A percentile compares a stretch with the other conserved stretches of the same genome.
Evolutionary conservation across 1,140 invertebrate genomes (phyloP).

Genomic region (Oryzaephilus surinamensis): DNA sequence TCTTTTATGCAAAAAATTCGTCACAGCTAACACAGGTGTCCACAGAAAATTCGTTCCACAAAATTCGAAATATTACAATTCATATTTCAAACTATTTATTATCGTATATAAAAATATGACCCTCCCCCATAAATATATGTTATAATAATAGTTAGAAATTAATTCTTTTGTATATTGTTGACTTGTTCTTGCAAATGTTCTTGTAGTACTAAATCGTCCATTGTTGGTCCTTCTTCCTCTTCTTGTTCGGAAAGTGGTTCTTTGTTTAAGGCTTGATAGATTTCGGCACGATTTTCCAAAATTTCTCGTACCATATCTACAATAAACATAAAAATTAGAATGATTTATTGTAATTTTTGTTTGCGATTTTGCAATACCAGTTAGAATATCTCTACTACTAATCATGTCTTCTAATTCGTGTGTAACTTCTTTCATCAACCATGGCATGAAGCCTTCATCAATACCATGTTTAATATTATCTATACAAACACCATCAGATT

Average conservation of each 20-base stretch:
- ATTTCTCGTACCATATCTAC: slow-evolving; percentile 64
- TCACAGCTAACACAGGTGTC: slow-evolving; percentile 9
- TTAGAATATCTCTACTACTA: slow-evolving; percentile 64
- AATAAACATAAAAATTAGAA: background rate
- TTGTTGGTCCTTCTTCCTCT: slow-evolving; percentile 25
- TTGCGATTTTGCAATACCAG: slow-evolving; percentile 42
- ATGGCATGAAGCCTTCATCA: slow-evolving; percentile 77
- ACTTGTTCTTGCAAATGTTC: background rate
- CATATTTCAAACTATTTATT: too few relatives aligned
- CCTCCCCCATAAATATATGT: too few relatives aligned
- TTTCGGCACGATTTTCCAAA: slow-evolving; percentile 55
- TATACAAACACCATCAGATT: slow-evolving; percentile 62
- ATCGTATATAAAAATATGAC: too few relatives aligned
- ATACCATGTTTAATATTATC: slow-evolving; percentile 63
- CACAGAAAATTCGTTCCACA: too few relatives aligned
- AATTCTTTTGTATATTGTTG: background rate
- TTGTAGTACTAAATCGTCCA: slow-evolving; percentile 30
- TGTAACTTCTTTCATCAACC: slow-evolving; percentile 73
- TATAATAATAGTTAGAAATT: too few relatives aligned
- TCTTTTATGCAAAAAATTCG: slow-evolving; percentile 5
- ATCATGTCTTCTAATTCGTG: slow-evolving; percentile 67
- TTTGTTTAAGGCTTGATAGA: slow-evolving; percentile 41
- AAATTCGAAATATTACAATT: too few relatives aligned
- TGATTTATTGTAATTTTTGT: background rate
- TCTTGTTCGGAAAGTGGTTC: slow-evolving; percentile 18